Percentiles rank a stretch among this genome's conserved stretches.
Conservation (phyloP, 2,113 vertebrate genomes). For the Regulus satrapa region DNA sequence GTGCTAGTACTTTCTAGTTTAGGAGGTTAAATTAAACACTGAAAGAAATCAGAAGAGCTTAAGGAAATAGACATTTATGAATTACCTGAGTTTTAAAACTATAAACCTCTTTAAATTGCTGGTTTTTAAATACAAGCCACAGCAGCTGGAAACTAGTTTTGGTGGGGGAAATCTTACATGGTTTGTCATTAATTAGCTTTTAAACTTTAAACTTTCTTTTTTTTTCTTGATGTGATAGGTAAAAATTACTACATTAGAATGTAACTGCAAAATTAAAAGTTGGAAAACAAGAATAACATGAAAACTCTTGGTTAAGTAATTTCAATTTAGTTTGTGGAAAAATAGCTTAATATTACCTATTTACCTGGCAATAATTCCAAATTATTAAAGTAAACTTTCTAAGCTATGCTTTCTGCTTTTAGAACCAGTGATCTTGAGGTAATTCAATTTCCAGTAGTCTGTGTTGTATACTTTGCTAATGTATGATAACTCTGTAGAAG, state of each 20-base stretch:
- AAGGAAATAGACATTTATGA: background rate
- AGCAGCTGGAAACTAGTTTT: background rate
- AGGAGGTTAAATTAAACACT: constrained; percentile 37
- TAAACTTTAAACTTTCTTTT: background rate
- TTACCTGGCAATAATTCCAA: background rate
- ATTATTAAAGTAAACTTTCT: background rate
- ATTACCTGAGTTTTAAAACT: constrained; percentile 9
- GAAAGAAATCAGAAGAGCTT: constrained; percentile 22
- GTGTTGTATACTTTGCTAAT: background rate
- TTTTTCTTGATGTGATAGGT: background rate
- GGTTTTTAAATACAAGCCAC: background rate
- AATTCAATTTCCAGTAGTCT: background rate
- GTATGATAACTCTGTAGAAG: background rate
- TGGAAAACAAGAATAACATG: background rate
- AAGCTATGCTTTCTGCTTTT: background rate
- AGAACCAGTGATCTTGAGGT: background rate
- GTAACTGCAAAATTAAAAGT: background rate
- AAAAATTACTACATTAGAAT: background rate
- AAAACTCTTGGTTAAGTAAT: background rate
- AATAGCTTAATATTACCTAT: background rate
- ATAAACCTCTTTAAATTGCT: background rate
- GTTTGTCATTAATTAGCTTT: background rate
- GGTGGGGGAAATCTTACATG: background rate
- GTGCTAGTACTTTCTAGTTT: constrained; percentile 33
- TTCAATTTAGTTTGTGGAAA: background rate